A percentile compares a stretch with the other conserved stretches of the same genome.
Evolutionary conservation across 2,113 vertebrate species (phyloP).

Genomic region (Leiothrix lutea): DNA sequence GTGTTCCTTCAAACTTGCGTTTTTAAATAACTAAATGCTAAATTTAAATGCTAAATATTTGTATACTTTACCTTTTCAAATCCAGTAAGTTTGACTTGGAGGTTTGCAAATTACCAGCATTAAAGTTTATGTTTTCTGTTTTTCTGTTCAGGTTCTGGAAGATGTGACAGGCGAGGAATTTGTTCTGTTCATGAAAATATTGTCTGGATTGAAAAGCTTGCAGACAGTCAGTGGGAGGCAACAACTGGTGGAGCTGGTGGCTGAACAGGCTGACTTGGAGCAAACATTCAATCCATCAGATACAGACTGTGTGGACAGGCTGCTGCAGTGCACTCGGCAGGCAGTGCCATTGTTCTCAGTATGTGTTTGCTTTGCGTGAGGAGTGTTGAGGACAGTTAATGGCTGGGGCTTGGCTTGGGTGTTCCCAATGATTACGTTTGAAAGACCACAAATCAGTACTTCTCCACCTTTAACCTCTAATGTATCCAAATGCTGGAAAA

Average conservation of each 20-base stretch:
- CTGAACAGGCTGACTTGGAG: slow-evolving; percentile 93
- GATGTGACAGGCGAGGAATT: slow-evolving; percentile 98
- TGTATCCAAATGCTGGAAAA: not conserved
- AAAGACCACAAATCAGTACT: not conserved
- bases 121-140: not conserved
- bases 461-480: not conserved
- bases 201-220: slow-evolving; percentile 86
- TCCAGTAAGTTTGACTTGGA: not conserved
- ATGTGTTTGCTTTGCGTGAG: slow-evolving; percentile 16
- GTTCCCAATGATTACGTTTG: not conserved
- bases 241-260: slow-evolving; percentile 92
- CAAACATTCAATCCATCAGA: slow-evolving; percentile 91
- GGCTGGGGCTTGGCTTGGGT: not conserved
- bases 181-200: slow-evolving; percentile 95
- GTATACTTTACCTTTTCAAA: not conserved
- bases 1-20: not conserved
- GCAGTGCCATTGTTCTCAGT: slow-evolving; percentile 96
- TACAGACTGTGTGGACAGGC: slow-evolving; percentile 91
- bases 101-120: not conserved
- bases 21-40: not conserved
- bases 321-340: slow-evolving; percentile 95
- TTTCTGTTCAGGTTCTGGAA: slow-evolving; percentile 86
- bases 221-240: slow-evolving; percentile 95
- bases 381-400: not conserved
- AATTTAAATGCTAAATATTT: not conserved